Evolutionary conservation across 1,140 invertebrate genomes (phyloP).

Genomic region (Musca vetustissima): DNA sequence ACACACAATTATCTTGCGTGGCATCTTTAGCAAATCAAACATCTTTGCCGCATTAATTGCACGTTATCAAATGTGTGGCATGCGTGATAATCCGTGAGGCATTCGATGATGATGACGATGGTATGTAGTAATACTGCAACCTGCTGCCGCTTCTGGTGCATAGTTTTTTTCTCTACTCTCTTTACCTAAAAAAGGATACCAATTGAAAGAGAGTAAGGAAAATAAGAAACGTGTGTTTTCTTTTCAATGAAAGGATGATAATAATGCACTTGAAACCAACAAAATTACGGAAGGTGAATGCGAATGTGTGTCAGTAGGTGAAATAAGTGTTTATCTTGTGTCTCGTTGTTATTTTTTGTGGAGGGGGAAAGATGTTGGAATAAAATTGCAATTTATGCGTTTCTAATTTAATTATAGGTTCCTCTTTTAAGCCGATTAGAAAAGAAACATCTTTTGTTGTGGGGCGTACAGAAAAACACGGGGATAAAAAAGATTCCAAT

Average conservation of each 20-base stretch:
- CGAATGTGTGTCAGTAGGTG: too few relatives aligned
- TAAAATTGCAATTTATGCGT: not conserved
- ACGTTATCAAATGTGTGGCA: constrained; percentile 20
- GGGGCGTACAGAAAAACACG: too few relatives aligned
- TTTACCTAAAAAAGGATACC: too few relatives aligned
- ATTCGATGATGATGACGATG: not conserved
- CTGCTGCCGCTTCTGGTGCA: too few relatives aligned
- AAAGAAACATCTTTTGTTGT: constrained; percentile 5
- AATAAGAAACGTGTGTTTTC: constrained; percentile 6
- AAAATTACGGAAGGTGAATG: not conserved
- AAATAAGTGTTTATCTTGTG: too few relatives aligned
- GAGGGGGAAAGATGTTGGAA: not conserved
- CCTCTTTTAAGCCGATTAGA: not conserved
- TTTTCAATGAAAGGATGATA: constrained; percentile 10
- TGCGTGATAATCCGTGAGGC: constrained; percentile 3
- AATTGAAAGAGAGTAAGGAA: too few relatives aligned
- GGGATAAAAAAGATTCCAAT: not conserved
- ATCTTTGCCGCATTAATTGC: constrained; percentile 24
- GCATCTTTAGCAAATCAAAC: constrained; percentile 19
- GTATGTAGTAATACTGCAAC: too few relatives aligned
- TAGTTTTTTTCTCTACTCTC: too few relatives aligned
- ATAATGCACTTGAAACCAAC: constrained; percentile 17
- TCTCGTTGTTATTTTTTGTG: not conserved
- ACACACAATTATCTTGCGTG: not conserved
- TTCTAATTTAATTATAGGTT: constrained; percentile 17